Base-by-base conservation (phyloP, 2,113 vertebrate genomes). In the Pomatostomus ruficeps region DNA sequence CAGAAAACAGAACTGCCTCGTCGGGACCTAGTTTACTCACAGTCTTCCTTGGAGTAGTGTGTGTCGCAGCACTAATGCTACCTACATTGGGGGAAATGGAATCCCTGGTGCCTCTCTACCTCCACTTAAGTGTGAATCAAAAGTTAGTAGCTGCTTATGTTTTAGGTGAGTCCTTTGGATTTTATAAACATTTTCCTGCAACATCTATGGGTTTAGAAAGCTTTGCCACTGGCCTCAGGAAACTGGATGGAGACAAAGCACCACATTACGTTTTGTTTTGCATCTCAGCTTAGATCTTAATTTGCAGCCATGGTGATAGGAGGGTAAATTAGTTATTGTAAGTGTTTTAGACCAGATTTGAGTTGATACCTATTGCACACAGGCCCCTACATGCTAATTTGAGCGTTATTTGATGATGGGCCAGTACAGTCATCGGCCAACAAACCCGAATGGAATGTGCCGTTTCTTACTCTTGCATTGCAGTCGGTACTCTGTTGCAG, bases 91-190 rank as follows among this genome's bases (percentile, higher is more conserved):
- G 99, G 95, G 99, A 99, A 97, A 97, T 98, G 97, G 99, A 99
- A 98, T 99, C 99, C 94, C 98, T 99, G 95, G 99, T 99, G 98
- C 99, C 99, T 98, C 98, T 99, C 99, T 99, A 99, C 99, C 99
- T 99, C 99, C 99, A 99, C 97, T 99, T 99, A 99, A 99, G 99
- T 98, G 99, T 99, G 98, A 99, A 99, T 98, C 99, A 99, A 96
- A 99, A 99, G 98, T 98, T 99, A 97, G 99, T 99, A 97, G 99
- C 99, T 98, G 99, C 99, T 99, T 99, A 99, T 94, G 99, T 99
- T 97, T 99, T 99, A 95, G 99, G 99, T 99, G 63, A 98, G 98
- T 90, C 31, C 55, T 81, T 55, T 40, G 65, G 71, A n/a, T 55
- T 51, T 84, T 67, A 23, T 52, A 36, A 55, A n/a, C 10, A 6